phyloP scores from a whole-genome alignment of 2,113 vertebrate species.

The Periophthalmodon schlosseri region DNA sequence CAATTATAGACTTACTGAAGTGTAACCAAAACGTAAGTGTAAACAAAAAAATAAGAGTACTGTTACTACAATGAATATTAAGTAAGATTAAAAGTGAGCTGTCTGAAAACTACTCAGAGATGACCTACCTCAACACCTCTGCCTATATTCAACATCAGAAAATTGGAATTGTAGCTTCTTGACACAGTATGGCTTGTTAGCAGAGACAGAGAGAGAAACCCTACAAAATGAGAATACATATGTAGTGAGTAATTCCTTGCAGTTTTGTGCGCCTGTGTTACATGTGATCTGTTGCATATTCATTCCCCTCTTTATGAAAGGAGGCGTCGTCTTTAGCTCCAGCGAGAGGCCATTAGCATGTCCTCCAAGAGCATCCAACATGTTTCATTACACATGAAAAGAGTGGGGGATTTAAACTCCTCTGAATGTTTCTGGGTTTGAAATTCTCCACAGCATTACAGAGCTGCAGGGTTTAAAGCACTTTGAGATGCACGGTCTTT shows the following conservation, averaged over 20 bases:
- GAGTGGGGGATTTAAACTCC: slow-evolving; percentile 20
- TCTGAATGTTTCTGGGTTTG: slow-evolving; percentile 22
- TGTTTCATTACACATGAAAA: slow-evolving; percentile 34
- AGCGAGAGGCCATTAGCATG: slow-evolving; percentile 14
- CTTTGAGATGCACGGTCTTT: background rate
- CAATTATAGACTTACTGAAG: no score
- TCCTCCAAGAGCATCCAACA: slow-evolving; percentile 4
- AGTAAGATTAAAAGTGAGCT: no score
- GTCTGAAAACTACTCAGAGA: no score
- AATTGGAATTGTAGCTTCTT: background rate
- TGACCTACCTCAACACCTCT: no score
- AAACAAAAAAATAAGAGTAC: no score
- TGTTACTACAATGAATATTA: no score
- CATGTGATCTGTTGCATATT: background rate
- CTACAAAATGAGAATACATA: background rate
- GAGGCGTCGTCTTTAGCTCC: slow-evolving; percentile 13
- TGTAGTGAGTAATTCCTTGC: background rate
- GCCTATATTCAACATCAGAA: background rate
- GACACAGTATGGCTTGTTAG: background rate
- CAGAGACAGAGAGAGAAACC: background rate
- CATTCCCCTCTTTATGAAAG: slow-evolving; percentile 32
- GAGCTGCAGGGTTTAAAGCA: background rate
- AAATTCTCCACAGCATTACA: slow-evolving; percentile 21
- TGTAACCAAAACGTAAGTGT: no score
- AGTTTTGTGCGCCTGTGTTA: background rate